Percentiles rank a stretch among this genome's conserved stretches.
Conservation (phyloP, 2,888 invertebrate species). For the Platycheirus rosarum region DNA sequence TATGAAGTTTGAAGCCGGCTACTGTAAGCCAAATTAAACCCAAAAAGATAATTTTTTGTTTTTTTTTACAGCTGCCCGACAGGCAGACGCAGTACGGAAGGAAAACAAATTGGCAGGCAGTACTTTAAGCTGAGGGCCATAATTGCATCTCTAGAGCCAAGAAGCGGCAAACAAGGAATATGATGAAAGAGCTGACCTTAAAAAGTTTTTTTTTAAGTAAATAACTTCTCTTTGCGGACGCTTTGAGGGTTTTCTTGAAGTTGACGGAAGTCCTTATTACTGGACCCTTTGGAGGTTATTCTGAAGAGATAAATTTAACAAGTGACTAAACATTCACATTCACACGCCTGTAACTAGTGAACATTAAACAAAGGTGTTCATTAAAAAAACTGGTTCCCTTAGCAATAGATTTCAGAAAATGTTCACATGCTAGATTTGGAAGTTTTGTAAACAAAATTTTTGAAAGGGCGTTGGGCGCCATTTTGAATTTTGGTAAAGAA, state of each 20-base stretch:
- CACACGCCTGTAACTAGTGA: too few relatives aligned
- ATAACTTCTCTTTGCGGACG: not conserved
- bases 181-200: conserved; percentile 32
- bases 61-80: conserved; percentile 4
- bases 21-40: conserved; percentile 11
- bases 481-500: too few relatives aligned
- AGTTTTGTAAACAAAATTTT: too few relatives aligned
- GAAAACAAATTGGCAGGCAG: conserved; percentile 25
- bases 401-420: not conserved
- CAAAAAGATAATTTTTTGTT: conserved; percentile 25
- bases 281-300: not conserved
- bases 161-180: conserved; percentile 24
- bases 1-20: conserved; percentile 3
- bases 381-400: conserved; percentile 8
- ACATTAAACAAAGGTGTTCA: not conserved
- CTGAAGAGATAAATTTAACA: not conserved
- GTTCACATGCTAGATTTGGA: too few relatives aligned
- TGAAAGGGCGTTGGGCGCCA: too few relatives aligned
- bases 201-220: conserved; percentile 17
- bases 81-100: conserved; percentile 23
- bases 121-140: conserved; percentile 37
- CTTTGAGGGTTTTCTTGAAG: not conserved
- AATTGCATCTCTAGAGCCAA: conserved; percentile 18
- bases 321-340: not conserved
- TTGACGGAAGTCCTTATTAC: conserved; percentile 3